Percentiles rank a stretch among this genome's conserved stretches.
These are phyloP conservation scores for Hedya salicella DNA, from an alignment of 2,888 invertebrate genomes.

Conservation along the genomic window DNA sequence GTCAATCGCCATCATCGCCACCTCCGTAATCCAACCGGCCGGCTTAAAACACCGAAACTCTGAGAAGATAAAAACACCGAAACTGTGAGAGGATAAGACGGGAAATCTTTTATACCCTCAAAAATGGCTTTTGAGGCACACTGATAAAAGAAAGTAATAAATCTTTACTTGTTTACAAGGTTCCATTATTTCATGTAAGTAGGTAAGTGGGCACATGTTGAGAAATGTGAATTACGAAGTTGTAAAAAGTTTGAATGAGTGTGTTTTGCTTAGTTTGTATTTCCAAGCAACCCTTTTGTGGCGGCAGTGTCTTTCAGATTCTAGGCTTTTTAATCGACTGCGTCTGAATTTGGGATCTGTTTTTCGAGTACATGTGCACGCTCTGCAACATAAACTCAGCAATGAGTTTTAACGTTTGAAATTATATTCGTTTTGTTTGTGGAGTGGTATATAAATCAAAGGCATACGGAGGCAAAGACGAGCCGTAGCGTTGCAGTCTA, in stretches of 20 bases:
- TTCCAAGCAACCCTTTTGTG: neutral
- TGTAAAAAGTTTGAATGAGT: neutral
- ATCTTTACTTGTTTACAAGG: conserved; percentile 16
- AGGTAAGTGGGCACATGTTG: neutral
- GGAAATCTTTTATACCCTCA: conserved; percentile 21
- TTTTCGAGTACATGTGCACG: too few species aligned
- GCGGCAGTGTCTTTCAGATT: too few species aligned
- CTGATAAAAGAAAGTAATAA: conserved; percentile 32
- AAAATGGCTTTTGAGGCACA: conserved; percentile 23
- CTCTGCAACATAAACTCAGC: too few species aligned
- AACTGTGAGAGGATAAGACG: conserved; percentile 19
- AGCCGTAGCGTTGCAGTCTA: too few species aligned
- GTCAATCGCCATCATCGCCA: conserved; percentile 1
- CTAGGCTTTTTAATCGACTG: too few species aligned
- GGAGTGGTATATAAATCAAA: too few species aligned
- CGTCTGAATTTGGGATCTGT: too few species aligned
- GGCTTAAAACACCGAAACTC: conserved; percentile 21
- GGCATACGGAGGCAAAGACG: too few species aligned
- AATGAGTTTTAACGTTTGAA: too few species aligned
- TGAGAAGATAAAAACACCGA: conserved; percentile 18
- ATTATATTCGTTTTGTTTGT: too few species aligned
- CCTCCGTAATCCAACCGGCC: conserved; percentile 19
- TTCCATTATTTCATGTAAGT: conserved; percentile 19
- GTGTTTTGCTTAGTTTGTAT: neutral
- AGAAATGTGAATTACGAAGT: neutral